phyloP scores from a whole-genome alignment of 2,113 vertebrate species.

The Callithrix jacchus region DNA sequence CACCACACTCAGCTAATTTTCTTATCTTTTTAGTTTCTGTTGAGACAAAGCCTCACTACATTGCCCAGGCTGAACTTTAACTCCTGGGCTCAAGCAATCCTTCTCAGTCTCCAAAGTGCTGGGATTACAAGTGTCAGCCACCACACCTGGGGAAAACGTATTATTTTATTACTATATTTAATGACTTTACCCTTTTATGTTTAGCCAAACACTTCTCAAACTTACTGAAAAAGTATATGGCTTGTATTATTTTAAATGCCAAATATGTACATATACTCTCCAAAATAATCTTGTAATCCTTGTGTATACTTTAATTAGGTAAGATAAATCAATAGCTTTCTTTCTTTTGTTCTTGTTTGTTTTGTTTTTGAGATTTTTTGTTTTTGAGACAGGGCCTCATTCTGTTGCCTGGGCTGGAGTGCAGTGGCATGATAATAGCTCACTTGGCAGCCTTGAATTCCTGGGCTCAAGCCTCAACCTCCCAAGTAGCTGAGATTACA shows the following conservation, averaged over 20 bases:
- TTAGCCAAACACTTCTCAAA: background rate
- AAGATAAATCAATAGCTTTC: background rate
- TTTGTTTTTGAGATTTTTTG: too few relatives aligned
- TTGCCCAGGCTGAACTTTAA: background rate
- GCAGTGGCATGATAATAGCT: too few relatives aligned
- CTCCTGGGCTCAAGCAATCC: background rate
- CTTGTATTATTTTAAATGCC: background rate
- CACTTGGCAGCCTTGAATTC: too few relatives aligned
- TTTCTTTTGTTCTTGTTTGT: too few relatives aligned
- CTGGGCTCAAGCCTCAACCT: too few relatives aligned
- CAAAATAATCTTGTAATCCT: background rate
- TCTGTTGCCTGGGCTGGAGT: too few relatives aligned
- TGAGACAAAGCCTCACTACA: background rate
- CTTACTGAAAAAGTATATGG: background rate
- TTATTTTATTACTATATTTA: background rate
- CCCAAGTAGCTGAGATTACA: too few relatives aligned
- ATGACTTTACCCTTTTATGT: background rate
- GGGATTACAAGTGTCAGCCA: background rate
- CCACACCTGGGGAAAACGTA: background rate
- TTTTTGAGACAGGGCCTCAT: too few relatives aligned
- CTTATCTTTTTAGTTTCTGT: background rate
- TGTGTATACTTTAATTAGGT: slow-evolving; percentile 29
- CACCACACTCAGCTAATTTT: background rate
- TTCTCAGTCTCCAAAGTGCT: background rate
- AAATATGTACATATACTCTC: background rate